Conservation (phyloP, 2,888 invertebrate species). For the Phaedon cochleariae region DNA sequence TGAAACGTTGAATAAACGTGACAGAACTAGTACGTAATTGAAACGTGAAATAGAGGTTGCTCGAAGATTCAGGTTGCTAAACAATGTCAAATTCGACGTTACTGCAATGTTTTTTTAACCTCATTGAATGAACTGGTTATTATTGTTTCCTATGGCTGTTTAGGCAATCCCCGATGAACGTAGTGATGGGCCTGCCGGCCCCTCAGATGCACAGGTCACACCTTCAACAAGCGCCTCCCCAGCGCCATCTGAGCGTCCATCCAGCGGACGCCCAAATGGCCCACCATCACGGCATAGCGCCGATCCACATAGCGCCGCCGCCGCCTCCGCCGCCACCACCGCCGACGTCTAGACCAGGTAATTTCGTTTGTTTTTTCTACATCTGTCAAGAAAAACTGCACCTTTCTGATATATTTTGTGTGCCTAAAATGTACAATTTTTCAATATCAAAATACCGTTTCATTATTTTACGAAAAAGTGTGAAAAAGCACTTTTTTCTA, state of each 20-base stretch:
- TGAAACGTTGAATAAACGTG: too few species aligned
- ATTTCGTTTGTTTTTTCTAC: background rate
- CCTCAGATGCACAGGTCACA: conserved; percentile 5
- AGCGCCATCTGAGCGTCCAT: conserved; percentile 10
- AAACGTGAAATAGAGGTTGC: too few species aligned
- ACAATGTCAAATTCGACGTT: too few species aligned
- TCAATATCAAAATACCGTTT: too few species aligned
- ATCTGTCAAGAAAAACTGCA: background rate
- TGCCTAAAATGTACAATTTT: too few species aligned
- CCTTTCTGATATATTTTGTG: background rate
- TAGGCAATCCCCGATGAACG: background rate
- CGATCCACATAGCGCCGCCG: conserved; percentile 20
- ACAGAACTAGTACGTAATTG: too few species aligned
- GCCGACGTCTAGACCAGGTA: conserved; percentile 12
- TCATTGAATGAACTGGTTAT: too few species aligned
- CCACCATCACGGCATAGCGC: conserved; percentile 5
- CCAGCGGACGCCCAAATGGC: conserved; percentile 6
- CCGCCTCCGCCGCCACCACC: conserved; percentile 11
- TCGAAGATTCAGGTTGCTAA: too few species aligned
- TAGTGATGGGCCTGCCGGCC: background rate
- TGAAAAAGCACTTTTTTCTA: too few species aligned
- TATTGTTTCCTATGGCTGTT: too few species aligned
- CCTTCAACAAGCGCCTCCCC: conserved; percentile 10
- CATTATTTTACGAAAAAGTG: too few species aligned
- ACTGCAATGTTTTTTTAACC: too few species aligned